Conservation (phyloP, 2,888 invertebrate species). For the Podotricha telesiphe region DNA sequence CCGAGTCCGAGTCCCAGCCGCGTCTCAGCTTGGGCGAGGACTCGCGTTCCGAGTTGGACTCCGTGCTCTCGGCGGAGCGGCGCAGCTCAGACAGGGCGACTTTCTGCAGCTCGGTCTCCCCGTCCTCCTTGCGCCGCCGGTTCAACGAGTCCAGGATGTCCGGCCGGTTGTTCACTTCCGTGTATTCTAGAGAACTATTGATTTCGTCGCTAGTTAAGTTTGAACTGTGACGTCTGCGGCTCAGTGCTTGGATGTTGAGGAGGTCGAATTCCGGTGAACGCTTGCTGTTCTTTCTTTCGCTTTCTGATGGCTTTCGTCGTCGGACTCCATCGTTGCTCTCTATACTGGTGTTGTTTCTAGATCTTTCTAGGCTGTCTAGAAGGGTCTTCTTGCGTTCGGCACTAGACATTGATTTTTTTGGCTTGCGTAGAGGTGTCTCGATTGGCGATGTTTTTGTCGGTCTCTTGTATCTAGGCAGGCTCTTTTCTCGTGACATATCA, state of each 20-base stretch:
- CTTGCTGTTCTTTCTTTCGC: conserved; percentile 70
- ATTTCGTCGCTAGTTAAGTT: conserved; percentile 79
- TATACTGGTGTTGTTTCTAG: conserved; percentile 76
- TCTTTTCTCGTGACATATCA: conserved; percentile 65
- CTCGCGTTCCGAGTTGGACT: conserved; percentile 62
- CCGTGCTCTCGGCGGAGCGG: conserved; percentile 73
- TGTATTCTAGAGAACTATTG: conserved; percentile 78
- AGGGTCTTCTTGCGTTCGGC: conserved; percentile 78
- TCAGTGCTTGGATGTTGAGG: conserved; percentile 71
- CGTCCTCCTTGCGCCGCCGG: conserved; percentile 63
- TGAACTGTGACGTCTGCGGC: conserved; percentile 75
- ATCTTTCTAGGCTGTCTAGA: conserved; percentile 76
- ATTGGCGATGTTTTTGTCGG: conserved; percentile 69
- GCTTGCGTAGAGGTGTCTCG: conserved; percentile 72
- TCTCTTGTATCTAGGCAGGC: conserved; percentile 69
- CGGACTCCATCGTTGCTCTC: conserved; percentile 75
- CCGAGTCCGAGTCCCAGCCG: conserved; percentile 84
- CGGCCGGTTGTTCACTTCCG: conserved; percentile 77
- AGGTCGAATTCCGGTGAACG: conserved; percentile 77
- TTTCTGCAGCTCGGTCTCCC: conserved; percentile 69
- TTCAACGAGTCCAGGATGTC: conserved; percentile 75
- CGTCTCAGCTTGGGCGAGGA: conserved; percentile 69
- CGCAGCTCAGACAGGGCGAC: conserved; percentile 71
- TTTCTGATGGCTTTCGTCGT: conserved; percentile 70
- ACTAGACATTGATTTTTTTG: conserved; percentile 79